These are phyloP conservation scores for Drosophila atripex DNA, from an alignment of 2,888 invertebrate species.

Conservation along the genomic window DNA sequence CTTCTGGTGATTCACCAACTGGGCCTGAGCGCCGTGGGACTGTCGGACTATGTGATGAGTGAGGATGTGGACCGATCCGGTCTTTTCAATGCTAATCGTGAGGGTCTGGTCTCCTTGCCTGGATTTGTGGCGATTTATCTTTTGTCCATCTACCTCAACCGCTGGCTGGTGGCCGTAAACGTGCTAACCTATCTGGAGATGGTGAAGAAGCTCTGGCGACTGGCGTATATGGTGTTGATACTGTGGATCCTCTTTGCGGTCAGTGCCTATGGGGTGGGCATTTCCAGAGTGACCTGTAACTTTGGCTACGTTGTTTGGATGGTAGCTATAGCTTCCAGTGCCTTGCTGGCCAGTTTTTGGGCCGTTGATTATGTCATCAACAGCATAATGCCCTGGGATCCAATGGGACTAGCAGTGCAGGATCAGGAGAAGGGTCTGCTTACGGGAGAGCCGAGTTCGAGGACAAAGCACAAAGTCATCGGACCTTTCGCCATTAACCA, in stretches of 20 bases:
- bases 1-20: conserved; percentile 88
- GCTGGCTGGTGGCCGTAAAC: conserved; percentile 83
- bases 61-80: conserved; percentile 85
- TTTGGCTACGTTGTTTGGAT: conserved; percentile 92
- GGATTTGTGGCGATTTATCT: conserved; percentile 95
- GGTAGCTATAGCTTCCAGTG: conserved; percentile 86
- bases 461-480: background rate
- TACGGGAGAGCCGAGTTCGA: background rate
- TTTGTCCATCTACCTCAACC: conserved; percentile 88
- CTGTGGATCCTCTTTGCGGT: conserved; percentile 84
- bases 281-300: conserved; percentile 93
- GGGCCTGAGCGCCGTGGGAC: conserved; percentile 85
- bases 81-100: conserved; percentile 92
- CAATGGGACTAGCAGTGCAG: conserved; percentile 71
- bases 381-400: conserved; percentile 31
- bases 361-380: conserved; percentile 80
- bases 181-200: conserved; percentile 68
- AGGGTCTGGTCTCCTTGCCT: conserved; percentile 93
- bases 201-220: conserved; percentile 65
- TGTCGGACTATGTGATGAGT: conserved; percentile 89
- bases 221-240: conserved; percentile 69
- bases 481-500: conserved; percentile 76
- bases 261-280: conserved; percentile 85
- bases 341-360: conserved; percentile 88
- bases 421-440: conserved; percentile 45